A percentile compares a stretch with the other conserved stretches of the same genome.
phyloP scores from a whole-genome alignment of 2,888 invertebrate species.

The Ochlodes sylvanus region DNA sequence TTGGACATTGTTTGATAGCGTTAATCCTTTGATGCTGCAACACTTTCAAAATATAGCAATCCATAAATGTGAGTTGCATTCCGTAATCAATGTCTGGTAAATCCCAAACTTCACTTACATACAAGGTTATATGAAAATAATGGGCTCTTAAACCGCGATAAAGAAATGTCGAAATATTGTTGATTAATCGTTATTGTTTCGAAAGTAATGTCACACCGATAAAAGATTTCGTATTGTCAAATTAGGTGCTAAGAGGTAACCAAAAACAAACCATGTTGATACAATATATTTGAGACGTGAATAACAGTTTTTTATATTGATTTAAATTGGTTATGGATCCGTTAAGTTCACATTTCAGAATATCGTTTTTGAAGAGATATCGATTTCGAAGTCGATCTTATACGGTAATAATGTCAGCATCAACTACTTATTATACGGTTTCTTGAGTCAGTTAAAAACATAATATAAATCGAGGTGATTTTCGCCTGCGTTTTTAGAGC shows the following conservation, averaged over 20 bases:
- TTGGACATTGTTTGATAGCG: too few relatives aligned
- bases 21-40: background rate
- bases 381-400: too few relatives aligned
- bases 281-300: too few relatives aligned
- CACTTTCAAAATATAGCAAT: slow-evolving; percentile 12
- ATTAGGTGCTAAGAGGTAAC: slow-evolving; percentile 1
- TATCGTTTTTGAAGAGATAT: too few relatives aligned
- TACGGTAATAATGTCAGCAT: too few relatives aligned
- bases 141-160: slow-evolving; percentile 29
- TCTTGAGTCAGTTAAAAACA: too few relatives aligned
- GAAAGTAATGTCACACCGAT: background rate
- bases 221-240: slow-evolving; percentile 15
- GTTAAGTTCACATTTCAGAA: too few relatives aligned
- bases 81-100: slow-evolving; percentile 25
- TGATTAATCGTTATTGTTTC: slow-evolving; percentile 18
- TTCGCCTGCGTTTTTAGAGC: too few relatives aligned
- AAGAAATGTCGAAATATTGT: slow-evolving; percentile 23
- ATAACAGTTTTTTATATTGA: too few relatives aligned
- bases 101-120: slow-evolving; percentile 25
- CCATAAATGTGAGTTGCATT: slow-evolving; percentile 19
- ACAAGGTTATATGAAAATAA: slow-evolving; percentile 30
- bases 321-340: too few relatives aligned
- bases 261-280: background rate
- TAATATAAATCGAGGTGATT: too few relatives aligned
- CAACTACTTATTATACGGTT: too few relatives aligned